Conservation (phyloP, 2,113 vertebrate genomes). For the Gallinago paraguaiae region DNA sequence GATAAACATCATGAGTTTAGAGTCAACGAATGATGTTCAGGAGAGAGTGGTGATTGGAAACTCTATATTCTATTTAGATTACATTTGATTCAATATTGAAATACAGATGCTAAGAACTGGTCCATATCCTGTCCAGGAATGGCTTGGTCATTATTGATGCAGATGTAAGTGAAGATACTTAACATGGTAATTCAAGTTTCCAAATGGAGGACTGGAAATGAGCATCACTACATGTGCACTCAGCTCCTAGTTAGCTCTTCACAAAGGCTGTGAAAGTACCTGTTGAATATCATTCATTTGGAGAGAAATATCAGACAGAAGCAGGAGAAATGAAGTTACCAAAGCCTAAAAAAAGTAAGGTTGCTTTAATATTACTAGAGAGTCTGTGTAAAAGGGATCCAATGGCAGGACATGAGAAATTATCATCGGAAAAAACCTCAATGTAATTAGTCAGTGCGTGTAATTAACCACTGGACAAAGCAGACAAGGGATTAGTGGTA, state of each 20-base stretch:
- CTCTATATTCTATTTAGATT: neutral
- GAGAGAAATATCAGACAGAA: neutral
- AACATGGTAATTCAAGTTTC: neutral
- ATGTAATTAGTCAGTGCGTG: constrained; percentile 6
- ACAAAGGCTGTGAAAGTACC: neutral
- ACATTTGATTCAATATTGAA: neutral
- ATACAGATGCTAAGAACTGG: neutral
- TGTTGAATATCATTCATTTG: neutral
- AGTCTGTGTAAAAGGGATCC: neutral
- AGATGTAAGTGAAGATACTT: neutral
- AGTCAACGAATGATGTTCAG: neutral
- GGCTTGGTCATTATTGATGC: neutral
- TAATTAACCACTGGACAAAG: constrained; percentile 34
- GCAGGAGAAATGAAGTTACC: neutral
- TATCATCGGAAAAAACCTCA: neutral
- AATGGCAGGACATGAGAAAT: neutral
- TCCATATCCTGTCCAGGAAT: neutral
- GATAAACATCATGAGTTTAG: neutral
- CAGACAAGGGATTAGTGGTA: constrained; percentile 22
- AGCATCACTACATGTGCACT: neutral
- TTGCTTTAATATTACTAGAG: neutral
- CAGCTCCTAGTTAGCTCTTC: neutral
- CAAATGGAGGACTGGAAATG: neutral
- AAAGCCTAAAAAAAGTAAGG: neutral
- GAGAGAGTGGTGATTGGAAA: neutral